A percentile compares a stretch with the other conserved stretches of the same genome.
Evolutionary conservation across 2,113 vertebrate species (phyloP).

Genomic region (Fregata magnificens): DNA sequence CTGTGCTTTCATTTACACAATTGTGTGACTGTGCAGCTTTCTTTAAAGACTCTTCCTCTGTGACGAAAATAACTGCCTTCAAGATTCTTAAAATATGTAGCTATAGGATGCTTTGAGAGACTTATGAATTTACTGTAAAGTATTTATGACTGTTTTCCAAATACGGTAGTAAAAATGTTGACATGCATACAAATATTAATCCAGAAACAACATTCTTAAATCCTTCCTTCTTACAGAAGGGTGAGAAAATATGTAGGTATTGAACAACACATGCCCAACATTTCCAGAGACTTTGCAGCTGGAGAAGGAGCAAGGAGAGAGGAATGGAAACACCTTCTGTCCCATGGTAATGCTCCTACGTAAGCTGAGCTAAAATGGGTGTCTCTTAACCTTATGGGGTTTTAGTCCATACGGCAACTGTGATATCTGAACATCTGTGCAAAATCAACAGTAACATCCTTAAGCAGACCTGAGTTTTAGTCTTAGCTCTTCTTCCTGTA

Average conservation of each 20-base stretch:
- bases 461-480: background rate
- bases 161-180: background rate
- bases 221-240: background rate
- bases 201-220: background rate
- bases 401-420: background rate
- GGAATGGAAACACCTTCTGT: fast-evolving
- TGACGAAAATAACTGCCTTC: background rate
- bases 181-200: background rate
- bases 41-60: background rate
- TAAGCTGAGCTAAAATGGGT: background rate
- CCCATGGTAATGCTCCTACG: fast-evolving
- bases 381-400: too few species aligned
- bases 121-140: background rate
- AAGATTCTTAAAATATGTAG: background rate
- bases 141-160: background rate
- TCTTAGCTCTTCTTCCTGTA: background rate
- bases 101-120: background rate
- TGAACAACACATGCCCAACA: background rate
- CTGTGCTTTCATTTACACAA: background rate
- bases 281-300: background rate
- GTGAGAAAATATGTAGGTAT: background rate
- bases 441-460: background rate
- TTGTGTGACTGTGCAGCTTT: background rate
- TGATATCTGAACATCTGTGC: background rate
- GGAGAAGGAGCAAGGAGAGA: background rate